A percentile compares a stretch with the other conserved stretches of the same genome.
These are phyloP conservation scores for Aphis craccivora DNA, from an alignment of 1,140 invertebrate species.

Conservation along the genomic window DNA sequence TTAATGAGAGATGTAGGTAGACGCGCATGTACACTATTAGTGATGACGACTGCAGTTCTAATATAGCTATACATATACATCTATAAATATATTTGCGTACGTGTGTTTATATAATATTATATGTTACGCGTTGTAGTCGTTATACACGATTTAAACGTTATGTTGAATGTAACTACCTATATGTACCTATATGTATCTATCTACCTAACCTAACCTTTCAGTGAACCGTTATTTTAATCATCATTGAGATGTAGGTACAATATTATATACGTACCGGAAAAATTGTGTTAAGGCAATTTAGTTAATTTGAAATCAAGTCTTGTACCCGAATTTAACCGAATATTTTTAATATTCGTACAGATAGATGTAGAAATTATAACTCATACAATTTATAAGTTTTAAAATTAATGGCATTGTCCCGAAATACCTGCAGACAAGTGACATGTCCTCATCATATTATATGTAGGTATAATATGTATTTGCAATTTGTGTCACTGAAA, in stretches of 20 bases:
- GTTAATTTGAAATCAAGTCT: not conserved
- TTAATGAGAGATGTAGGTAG: not conserved
- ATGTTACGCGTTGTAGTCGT: not conserved
- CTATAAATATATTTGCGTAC: slow-evolving; percentile 9
- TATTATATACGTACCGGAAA: not conserved
- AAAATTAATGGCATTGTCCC: not conserved
- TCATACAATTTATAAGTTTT: not conserved
- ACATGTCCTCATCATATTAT: not conserved
- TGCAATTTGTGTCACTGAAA: too few species aligned
- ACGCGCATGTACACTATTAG: not conserved
- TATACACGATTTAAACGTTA: slow-evolving; percentile 4
- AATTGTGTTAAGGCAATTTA: slow-evolving; percentile 1
- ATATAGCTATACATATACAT: not conserved
- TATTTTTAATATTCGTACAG: not conserved
- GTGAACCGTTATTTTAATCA: slow-evolving; percentile 8
- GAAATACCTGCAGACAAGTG: not conserved
- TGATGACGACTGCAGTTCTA: not conserved
- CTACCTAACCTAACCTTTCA: not conserved
- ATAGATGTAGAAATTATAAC: not conserved
- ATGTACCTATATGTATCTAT: not conserved
- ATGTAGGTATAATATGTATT: too few species aligned
- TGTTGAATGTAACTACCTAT: slow-evolving; percentile 21
- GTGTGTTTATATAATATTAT: not conserved
- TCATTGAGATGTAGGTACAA: not conserved
- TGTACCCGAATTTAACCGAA: not conserved